phyloP scores from a whole-genome alignment of 2,888 invertebrate species.

The Baronia brevicornis region DNA sequence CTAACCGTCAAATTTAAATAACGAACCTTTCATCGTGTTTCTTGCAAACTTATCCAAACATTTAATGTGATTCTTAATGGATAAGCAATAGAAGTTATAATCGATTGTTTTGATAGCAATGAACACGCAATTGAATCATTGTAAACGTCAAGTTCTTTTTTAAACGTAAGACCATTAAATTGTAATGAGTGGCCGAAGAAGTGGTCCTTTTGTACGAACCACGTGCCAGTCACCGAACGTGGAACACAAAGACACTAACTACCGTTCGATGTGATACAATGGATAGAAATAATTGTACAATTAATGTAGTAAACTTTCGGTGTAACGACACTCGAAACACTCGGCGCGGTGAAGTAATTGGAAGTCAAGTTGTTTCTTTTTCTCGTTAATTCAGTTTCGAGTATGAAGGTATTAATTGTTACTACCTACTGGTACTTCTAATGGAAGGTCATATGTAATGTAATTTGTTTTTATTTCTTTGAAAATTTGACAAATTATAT shows the following conservation, averaged over 20 bases:
- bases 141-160: conserved; percentile 58
- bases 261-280: conserved; percentile 65
- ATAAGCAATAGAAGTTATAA: conserved; percentile 21
- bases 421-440: conserved; percentile 21
- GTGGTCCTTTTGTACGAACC: conserved; percentile 61
- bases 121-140: conserved; percentile 31
- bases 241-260: conserved; percentile 57
- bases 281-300: conserved; percentile 69
- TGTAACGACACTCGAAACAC: conserved; percentile 60
- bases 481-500: too few relatives aligned
- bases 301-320: conserved; percentile 52
- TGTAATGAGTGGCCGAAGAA: conserved; percentile 70
- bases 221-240: conserved; percentile 61
- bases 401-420: conserved; percentile 22
- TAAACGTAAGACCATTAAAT: conserved; percentile 65
- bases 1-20: conserved; percentile 62
- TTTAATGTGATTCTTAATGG: conserved; percentile 16
- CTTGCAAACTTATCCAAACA: conserved; percentile 23
- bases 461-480: conserved; percentile 11
- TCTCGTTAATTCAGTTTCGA: conserved; percentile 24
- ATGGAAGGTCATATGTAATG: too few relatives aligned
- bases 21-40: conserved; percentile 52
- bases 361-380: conserved; percentile 50
- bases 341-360: conserved; percentile 41
- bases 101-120: conserved; percentile 13